Conservation (phyloP, 2,888 invertebrate species). For the Polymixis lichenea region DNA sequence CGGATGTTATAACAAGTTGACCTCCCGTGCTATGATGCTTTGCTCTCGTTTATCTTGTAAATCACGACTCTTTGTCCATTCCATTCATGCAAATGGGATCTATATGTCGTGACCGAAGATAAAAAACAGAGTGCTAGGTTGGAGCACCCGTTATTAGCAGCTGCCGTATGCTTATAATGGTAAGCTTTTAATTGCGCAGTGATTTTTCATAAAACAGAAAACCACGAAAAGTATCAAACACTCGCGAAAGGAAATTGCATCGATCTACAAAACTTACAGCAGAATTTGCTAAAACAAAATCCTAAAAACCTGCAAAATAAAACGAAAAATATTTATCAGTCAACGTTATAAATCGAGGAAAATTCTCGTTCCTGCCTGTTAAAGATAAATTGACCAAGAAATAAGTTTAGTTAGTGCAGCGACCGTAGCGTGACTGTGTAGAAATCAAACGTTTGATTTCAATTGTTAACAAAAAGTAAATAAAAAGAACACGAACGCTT, state of each 20-base stretch:
- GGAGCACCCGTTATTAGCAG: background rate
- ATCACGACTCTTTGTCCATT: conserved; percentile 77
- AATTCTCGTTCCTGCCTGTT: background rate
- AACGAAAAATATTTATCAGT: background rate
- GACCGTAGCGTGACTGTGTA: conserved; percentile 41
- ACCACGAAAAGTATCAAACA: background rate
- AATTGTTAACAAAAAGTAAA: conserved; percentile 39
- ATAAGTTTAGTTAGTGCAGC: conserved; percentile 36
- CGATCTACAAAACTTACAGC: background rate
- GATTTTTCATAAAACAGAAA: background rate
- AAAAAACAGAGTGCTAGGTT: conserved; percentile 57
- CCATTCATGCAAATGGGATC: conserved; percentile 75
- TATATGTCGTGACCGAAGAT: conserved; percentile 74
- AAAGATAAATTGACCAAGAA: conserved; percentile 39
- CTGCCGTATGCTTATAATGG: background rate
- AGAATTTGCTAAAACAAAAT: background rate
- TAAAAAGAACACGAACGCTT: conserved; percentile 7
- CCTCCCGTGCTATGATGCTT: conserved; percentile 77
- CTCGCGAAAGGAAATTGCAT: background rate
- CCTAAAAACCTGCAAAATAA: background rate
- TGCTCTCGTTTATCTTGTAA: conserved; percentile 75
- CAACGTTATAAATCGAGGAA: conserved; percentile 7
- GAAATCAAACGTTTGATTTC: conserved; percentile 38
- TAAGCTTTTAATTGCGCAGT: background rate
- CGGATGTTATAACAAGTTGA: conserved; percentile 81